These are phyloP conservation scores for Sinella curviseta DNA, from an alignment of 1,140 invertebrate genomes.

Conservation along the genomic window DNA sequence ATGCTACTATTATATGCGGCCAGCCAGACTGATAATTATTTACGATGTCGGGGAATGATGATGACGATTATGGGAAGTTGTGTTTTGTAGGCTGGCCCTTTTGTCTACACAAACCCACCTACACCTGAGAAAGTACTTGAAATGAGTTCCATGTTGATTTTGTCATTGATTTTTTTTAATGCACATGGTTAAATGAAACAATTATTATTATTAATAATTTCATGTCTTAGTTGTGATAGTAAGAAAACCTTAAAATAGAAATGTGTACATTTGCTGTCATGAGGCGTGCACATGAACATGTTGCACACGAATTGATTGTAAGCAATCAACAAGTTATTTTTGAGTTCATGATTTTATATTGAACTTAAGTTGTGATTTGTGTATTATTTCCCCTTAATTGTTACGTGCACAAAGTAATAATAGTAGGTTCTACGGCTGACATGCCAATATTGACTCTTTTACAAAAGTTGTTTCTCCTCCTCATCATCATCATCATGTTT, in stretches of 20 bases:
- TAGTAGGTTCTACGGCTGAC: background rate
- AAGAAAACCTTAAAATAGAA: slow-evolving; percentile 3
- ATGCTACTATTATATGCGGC: background rate
- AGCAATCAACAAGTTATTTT: background rate
- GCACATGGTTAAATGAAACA: too few species aligned
- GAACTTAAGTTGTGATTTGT: too few species aligned
- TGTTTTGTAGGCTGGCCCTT: too few species aligned
- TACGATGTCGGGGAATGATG: background rate
- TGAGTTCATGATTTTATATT: too few species aligned
- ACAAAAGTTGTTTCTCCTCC: background rate
- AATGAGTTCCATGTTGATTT: too few species aligned
- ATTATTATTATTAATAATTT: background rate
- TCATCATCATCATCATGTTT: background rate
- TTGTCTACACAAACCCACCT: too few species aligned
- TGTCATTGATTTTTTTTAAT: too few species aligned
- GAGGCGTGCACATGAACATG: background rate
- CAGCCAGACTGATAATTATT: background rate
- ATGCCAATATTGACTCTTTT: slow-evolving; percentile 10
- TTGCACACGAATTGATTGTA: background rate
- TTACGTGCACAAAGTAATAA: too few species aligned
- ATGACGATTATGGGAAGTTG: background rate
- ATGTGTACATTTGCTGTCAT: background rate
- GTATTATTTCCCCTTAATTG: background rate
- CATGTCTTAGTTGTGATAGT: background rate
- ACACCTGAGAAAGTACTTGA: background rate